Base-by-base conservation (phyloP, 1,140 invertebrate genomes). In the Rhynchophorus ferrugineus region DNA sequence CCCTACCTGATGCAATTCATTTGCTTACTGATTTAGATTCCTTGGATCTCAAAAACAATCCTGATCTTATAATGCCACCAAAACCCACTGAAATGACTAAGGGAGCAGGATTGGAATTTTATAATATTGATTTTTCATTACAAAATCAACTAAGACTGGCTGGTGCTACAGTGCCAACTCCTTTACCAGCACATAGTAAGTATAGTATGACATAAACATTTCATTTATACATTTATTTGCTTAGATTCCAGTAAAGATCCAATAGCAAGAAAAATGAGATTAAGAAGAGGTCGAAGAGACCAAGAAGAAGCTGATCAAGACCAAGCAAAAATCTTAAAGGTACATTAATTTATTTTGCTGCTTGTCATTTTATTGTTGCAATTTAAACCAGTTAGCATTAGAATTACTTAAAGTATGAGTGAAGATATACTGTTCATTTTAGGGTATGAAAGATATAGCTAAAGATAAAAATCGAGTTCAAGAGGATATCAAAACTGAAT, bases 51-150 rank as follows among this genome's bases (percentile, higher is more conserved):
- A 81, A 87, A 57, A 88, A 92, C 58, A 99, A 99, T 79, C 90
- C 92, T 0, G 92, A 98, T 60, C 75, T 99, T 53, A 82, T 98
- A 37, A 96, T 99, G 91, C 96, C 97, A 0, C 95, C 96, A 9
- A 98, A 97, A 74, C 95, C 93, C 0, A 81, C 77, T 2, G 85
- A 88, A 67, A 57, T 65, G 49, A 79, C 84, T 58, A 78, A 81
- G 60, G 86, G 87, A 2, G 79, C 84, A n/a, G 90, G 89, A 2
- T 75, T 91, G 11, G 86, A 96, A 68, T 99, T 91, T 75, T 99
- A 99, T 70, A 99, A 99, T 62, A 96, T 99, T 47, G 96, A 99
- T 72, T 99, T 99, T 75, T 97, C 94, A 0, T 75, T 99, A 18
- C 91, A 94, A 75, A 90, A 90, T 66, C 95, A 99, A 66, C 68